These are phyloP conservation scores for Grantiella picta DNA, from an alignment of 2,113 vertebrate species.

Conservation along the genomic window DNA sequence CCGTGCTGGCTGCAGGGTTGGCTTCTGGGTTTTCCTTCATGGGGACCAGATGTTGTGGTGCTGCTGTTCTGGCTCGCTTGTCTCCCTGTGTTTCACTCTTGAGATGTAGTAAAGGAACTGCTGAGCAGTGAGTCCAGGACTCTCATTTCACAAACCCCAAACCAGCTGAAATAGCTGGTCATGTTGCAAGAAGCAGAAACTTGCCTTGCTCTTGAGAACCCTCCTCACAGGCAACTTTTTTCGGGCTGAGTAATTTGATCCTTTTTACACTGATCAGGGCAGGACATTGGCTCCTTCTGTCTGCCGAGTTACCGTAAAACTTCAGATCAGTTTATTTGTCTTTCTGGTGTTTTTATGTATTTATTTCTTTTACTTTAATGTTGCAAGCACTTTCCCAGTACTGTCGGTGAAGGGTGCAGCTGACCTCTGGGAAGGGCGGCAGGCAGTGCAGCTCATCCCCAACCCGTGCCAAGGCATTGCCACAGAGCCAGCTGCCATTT, in stretches of 20 bases:
- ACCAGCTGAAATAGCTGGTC: neutral
- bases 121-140: neutral
- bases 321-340: neutral
- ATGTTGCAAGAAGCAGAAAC: neutral
- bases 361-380: neutral
- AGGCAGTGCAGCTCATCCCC: neutral
- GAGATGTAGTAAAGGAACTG: neutral
- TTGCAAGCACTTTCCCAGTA: neutral
- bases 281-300: neutral
- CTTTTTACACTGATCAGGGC: neutral
- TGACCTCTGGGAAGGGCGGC: neutral
- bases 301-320: neutral
- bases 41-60: neutral
- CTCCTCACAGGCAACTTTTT: neutral
- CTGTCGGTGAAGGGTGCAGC: neutral
- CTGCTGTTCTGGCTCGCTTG: neutral
- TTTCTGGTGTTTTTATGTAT: neutral
- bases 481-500: neutral
- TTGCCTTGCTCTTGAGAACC: neutral
- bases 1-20: rapidly evolving
- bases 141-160: neutral
- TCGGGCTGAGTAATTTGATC: neutral
- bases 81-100: neutral
- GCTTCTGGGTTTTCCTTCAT: neutral
- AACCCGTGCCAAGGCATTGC: neutral